Conservation (phyloP, 2,797 vertebrate species). For the Muraenolepis orangiensis region DNA sequence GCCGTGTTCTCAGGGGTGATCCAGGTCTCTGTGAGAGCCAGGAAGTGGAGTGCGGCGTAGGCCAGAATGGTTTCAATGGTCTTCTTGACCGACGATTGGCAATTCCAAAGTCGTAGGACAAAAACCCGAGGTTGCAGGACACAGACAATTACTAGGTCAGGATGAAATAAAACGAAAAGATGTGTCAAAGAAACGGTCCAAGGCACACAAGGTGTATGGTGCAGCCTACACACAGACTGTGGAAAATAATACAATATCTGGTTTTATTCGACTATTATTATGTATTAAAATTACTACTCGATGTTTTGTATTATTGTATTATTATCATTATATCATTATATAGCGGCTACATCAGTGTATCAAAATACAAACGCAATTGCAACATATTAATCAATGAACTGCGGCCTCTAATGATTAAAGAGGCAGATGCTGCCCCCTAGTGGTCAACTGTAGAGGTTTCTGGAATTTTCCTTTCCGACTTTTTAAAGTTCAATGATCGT, state of each 20-base stretch:
- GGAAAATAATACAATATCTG: not conserved
- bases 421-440: constrained; percentile 36
- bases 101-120: too few species aligned
- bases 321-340: too few species aligned
- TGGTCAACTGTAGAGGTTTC: constrained; percentile 54
- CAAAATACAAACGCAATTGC: constrained; percentile 17
- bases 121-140: not conserved
- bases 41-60: too few species aligned
- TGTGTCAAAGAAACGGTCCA: not conserved
- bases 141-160: not conserved
- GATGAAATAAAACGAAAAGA: not conserved
- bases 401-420: not conserved
- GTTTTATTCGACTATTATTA: not conserved
- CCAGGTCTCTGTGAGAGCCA: too few species aligned
- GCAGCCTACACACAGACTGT: not conserved
- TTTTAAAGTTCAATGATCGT: not conserved
- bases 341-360: not conserved
- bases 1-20: too few species aligned
- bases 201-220: not conserved
- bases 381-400: not conserved
- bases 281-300: not conserved
- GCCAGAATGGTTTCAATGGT: too few species aligned
- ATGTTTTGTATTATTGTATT: not conserved
- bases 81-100: too few species aligned
- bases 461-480: not conserved